Conservation (phyloP, 2,888 invertebrate species). For the Azorinus chamasolen region DNA sequence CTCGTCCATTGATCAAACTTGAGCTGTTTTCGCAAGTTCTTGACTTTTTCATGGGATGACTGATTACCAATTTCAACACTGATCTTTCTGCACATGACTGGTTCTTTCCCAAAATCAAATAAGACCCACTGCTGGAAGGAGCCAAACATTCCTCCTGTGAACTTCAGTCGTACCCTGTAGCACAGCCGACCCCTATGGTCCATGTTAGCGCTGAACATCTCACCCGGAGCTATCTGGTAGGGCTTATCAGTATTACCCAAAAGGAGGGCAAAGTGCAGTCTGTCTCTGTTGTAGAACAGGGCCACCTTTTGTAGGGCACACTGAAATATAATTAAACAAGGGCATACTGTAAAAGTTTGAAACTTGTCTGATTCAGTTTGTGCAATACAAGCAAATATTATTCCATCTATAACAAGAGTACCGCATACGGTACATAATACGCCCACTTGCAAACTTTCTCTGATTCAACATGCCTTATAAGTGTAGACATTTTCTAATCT, state of each 20-base stretch:
- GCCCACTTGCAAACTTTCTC: too few species aligned
- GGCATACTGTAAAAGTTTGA: too few species aligned
- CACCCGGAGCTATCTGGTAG: conserved; percentile 80
- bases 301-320: conserved; percentile 76
- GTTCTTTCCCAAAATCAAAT: conserved; percentile 83
- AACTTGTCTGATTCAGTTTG: too few species aligned
- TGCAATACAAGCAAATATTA: too few species aligned
- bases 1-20: conserved; percentile 83
- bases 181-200: conserved; percentile 56
- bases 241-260: conserved; percentile 51
- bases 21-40: conserved; percentile 76
- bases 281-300: conserved; percentile 80
- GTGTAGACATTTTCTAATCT: too few species aligned
- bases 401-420: too few species aligned
- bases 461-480: too few species aligned
- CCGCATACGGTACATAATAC: too few species aligned
- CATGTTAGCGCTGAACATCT: conserved; percentile 69
- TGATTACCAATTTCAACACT: conserved; percentile 81
- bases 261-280: conserved; percentile 81
- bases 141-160: conserved; percentile 82
- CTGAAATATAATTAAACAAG: conserved; percentile 64
- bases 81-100: conserved; percentile 80
- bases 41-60: conserved; percentile 75
- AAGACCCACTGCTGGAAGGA: conserved; percentile 83
- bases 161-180: conserved; percentile 71